These are phyloP conservation scores for Alviniconcha strummeri DNA, from an alignment of 2,888 invertebrate genomes.

Conservation along the genomic window DNA sequence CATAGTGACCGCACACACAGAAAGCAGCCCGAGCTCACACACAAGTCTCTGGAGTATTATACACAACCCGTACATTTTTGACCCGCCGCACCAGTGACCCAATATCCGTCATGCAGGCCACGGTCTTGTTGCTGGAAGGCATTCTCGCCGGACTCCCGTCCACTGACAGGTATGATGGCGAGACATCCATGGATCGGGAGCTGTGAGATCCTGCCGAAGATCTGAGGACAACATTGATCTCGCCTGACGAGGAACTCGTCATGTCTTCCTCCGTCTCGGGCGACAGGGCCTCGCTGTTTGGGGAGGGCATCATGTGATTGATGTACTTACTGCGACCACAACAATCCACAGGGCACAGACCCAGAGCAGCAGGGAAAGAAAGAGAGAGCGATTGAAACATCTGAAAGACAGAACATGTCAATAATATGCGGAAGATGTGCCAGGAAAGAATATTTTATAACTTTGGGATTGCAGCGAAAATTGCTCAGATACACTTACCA, in stretches of 20 bases:
- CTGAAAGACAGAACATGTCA: neutral
- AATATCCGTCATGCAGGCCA: conserved; percentile 64
- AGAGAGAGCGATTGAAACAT: neutral
- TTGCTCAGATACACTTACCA: no score
- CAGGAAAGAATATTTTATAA: no score
- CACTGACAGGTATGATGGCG: conserved; percentile 19
- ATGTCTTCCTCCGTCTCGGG: conserved; percentile 39
- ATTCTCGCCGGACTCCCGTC: conserved; percentile 30
- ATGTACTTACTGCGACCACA: conserved; percentile 57
- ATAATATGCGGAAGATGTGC: neutral
- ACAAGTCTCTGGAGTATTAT: conserved; percentile 60
- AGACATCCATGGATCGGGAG: conserved; percentile 19
- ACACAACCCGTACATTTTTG: conserved; percentile 66
- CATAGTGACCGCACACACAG: no score
- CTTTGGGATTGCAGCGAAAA: no score
- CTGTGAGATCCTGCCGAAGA: conserved; percentile 33
- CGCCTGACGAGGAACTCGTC: conserved; percentile 33
- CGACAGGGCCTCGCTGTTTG: conserved; percentile 47
- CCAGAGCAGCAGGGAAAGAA: conserved; percentile 16
- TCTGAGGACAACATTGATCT: conserved; percentile 36
- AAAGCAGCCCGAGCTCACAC: conserved; percentile 37
- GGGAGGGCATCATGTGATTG: conserved; percentile 58
- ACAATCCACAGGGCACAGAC: neutral
- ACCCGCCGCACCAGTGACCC: conserved; percentile 63
- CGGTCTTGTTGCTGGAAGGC: conserved; percentile 26